Conservation (phyloP, 2,797 vertebrate species). For the Crenuchus spilurus region DNA sequence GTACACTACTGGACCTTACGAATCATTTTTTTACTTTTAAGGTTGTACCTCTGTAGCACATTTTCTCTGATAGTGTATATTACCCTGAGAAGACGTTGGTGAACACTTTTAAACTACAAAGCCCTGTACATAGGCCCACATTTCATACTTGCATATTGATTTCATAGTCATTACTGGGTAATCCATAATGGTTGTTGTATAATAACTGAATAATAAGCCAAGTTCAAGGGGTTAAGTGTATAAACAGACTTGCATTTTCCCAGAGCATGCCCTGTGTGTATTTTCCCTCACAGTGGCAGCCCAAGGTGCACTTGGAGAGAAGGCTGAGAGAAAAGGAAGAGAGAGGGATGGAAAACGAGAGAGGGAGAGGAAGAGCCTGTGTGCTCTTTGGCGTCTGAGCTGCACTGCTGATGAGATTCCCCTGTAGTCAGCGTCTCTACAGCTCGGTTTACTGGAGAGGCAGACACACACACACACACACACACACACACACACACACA, state of each 20-base stretch:
- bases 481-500: slow-evolving; percentile 43
- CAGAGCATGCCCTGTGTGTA: slow-evolving; percentile 9
- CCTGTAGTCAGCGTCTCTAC: slow-evolving; percentile 80
- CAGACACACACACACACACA: slow-evolving; percentile 57
- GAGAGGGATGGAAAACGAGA: slow-evolving; percentile 39
- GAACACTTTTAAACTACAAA: too few relatives aligned
- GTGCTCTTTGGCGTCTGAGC: slow-evolving; percentile 78
- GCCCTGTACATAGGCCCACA: too few relatives aligned
- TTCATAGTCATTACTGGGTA: too few relatives aligned
- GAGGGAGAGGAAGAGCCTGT: slow-evolving; percentile 58
- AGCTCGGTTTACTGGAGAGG: slow-evolving; percentile 73
- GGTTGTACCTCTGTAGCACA: too few relatives aligned
- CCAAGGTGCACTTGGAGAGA: slow-evolving; percentile 61
- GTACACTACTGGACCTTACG: too few relatives aligned
- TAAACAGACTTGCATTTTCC: neutral
- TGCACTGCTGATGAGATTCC: slow-evolving; percentile 74
- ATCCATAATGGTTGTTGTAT: too few relatives aligned
- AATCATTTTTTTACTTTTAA: too few relatives aligned
- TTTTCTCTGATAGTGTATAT: too few relatives aligned
- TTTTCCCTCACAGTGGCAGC: slow-evolving; percentile 50
- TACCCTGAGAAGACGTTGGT: too few relatives aligned
- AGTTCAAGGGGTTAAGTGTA: neutral
- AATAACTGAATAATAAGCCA: neutral
- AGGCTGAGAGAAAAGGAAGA: slow-evolving; percentile 53
- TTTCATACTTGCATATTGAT: too few relatives aligned